Percentiles rank a stretch among this genome's conserved stretches.
Conservation (phyloP, 1,140 invertebrate species). For the Scaptomyza graminum region DNA sequence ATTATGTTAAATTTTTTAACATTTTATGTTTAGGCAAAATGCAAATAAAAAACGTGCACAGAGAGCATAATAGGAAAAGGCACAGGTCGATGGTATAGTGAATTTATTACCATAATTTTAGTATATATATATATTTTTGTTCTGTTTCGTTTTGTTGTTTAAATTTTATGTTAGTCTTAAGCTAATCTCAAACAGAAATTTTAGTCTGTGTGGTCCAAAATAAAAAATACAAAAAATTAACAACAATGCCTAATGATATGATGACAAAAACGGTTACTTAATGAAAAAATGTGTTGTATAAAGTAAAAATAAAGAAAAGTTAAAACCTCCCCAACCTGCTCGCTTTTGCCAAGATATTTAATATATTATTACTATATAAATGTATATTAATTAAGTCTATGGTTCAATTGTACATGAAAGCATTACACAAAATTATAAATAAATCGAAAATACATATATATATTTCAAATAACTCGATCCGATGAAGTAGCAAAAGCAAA, state of each 20-base stretch:
- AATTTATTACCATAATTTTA: constrained; percentile 4
- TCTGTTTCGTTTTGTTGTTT: constrained; percentile 4
- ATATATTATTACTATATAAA: constrained; percentile 27
- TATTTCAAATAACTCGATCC: constrained; percentile 36
- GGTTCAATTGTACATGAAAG: constrained; percentile 9
- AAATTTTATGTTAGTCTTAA: constrained; percentile 48
- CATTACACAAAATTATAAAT: not conserved
- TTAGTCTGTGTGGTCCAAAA: constrained; percentile 47
- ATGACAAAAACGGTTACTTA: constrained; percentile 15
- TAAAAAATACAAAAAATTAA: not conserved
- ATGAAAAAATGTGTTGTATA: constrained; percentile 4
- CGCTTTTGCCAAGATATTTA: constrained; percentile 77
- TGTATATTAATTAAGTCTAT: constrained; percentile 18
- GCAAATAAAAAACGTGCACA: not conserved
- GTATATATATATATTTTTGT: not conserved
- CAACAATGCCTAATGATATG: constrained; percentile 36
- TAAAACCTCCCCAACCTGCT: constrained; percentile 66
- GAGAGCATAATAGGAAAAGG: constrained; percentile 6
- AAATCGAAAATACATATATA: not conserved
- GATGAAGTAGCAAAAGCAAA: not conserved
- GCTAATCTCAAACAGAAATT: constrained; percentile 31
- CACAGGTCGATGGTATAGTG: not conserved
- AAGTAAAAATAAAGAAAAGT: constrained; percentile 10
- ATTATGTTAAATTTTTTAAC: constrained; percentile 6
- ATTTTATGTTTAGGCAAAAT: constrained; percentile 3